These are phyloP conservation scores for Erebia epiphron DNA, from an alignment of 2,888 invertebrate genomes.

Conservation along the genomic window DNA sequence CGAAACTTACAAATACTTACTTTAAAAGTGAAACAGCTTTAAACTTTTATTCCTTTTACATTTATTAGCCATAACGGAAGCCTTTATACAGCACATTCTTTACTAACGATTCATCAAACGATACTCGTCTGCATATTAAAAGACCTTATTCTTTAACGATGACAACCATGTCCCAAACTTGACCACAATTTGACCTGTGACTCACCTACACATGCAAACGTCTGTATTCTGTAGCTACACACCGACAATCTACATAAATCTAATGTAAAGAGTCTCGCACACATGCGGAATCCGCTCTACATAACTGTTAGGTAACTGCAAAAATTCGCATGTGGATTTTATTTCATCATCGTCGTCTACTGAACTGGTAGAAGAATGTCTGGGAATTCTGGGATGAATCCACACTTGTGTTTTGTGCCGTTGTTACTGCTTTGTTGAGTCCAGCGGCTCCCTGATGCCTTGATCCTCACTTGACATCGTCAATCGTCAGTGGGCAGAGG, in stretches of 20 bases:
- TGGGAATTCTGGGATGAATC: too few relatives aligned
- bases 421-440: too few relatives aligned
- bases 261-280: neutral
- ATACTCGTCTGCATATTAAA: conserved; percentile 25
- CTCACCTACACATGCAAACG: conserved; percentile 26
- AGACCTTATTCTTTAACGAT: conserved; percentile 30
- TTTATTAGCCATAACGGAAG: neutral
- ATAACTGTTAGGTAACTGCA: neutral
- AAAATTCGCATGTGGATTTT: too few relatives aligned
- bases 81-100: conserved; percentile 9
- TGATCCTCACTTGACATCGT: too few relatives aligned
- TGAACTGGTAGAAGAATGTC: too few relatives aligned
- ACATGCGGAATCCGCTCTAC: neutral
- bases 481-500: too few relatives aligned
- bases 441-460: too few relatives aligned
- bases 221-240: neutral
- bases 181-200: conserved; percentile 54
- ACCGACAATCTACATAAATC: too few relatives aligned
- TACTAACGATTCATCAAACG: conserved; percentile 12
- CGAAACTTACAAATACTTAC: conserved; percentile 1
- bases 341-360: too few relatives aligned
- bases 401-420: too few relatives aligned
- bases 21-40: neutral
- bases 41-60: neutral
- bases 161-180: conserved; percentile 43